A percentile compares a stretch with the other conserved stretches of the same genome.
Conservation (phyloP, 2,113 vertebrate species). For the Centropristis striata region DNA sequence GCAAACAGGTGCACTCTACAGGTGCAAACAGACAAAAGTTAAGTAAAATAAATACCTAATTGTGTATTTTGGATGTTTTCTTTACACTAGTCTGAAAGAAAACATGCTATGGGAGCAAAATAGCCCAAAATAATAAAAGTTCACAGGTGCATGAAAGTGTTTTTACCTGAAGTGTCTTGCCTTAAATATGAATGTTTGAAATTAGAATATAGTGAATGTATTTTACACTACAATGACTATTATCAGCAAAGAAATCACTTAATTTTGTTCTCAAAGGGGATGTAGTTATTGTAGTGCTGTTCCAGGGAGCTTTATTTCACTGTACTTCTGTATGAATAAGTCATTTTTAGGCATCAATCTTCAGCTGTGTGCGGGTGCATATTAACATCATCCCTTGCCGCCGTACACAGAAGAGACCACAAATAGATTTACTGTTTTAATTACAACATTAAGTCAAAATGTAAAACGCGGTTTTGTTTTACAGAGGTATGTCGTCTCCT, state of each 20-base stretch:
- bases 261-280: background rate
- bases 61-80: too few species aligned
- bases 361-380: background rate
- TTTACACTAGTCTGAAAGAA: too few species aligned
- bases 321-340: background rate
- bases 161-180: too few species aligned
- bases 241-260: too few species aligned
- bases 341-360: background rate
- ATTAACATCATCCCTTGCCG: background rate
- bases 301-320: background rate
- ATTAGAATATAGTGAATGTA: too few species aligned
- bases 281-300: background rate
- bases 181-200: background rate
- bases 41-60: too few species aligned
- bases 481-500: constrained; percentile 16
- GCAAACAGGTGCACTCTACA: too few species aligned
- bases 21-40: too few species aligned
- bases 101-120: too few species aligned
- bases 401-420: background rate
- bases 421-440: background rate
- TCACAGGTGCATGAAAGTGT: too few species aligned
- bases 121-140: too few species aligned
- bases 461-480: constrained; percentile 5
- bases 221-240: too few species aligned
- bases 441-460: background rate